Conservation (phyloP, 2,888 invertebrate species). For the Papilio demoleus region DNA sequence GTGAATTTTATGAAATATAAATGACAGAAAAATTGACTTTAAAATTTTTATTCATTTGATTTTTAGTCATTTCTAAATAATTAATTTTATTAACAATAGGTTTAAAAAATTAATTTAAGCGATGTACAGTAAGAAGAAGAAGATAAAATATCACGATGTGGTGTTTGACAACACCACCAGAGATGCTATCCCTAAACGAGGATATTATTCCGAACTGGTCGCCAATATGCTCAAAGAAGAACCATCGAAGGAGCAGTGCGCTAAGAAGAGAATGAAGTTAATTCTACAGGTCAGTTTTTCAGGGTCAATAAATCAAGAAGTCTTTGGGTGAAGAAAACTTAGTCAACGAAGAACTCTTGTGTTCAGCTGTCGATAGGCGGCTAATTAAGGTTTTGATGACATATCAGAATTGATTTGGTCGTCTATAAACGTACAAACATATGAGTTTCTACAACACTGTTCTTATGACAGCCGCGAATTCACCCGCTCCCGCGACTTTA, state of each 20-base stretch:
- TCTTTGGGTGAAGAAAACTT: too few relatives aligned
- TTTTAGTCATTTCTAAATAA: neutral
- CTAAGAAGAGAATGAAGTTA: slow-evolving; percentile 73
- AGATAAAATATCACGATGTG: slow-evolving; percentile 69
- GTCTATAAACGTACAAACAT: too few relatives aligned
- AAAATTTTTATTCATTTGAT: neutral
- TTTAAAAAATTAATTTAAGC: slow-evolving; percentile 3
- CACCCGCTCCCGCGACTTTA: too few relatives aligned
- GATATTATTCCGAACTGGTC: slow-evolving; percentile 85
- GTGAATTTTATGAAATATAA: neutral
- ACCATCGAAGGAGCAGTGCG: slow-evolving; percentile 62
- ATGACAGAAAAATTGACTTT: slow-evolving; percentile 8
- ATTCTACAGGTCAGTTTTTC: slow-evolving; percentile 61
- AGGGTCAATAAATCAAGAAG: too few relatives aligned
- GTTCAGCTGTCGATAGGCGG: too few relatives aligned
- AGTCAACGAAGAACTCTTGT: too few relatives aligned
- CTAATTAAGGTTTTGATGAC: too few relatives aligned
- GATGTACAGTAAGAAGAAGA: slow-evolving; percentile 73
- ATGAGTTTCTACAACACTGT: too few relatives aligned
- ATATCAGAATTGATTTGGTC: too few relatives aligned
- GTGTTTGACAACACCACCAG: slow-evolving; percentile 67
- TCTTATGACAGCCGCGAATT: too few relatives aligned
- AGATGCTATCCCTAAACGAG: slow-evolving; percentile 73
- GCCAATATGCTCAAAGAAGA: slow-evolving; percentile 77
- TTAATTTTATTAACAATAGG: neutral